Evolutionary conservation across 2,888 invertebrate genomes (phyloP), one percentile per base, ranked within the genome.

Genomic region (Agrochola litura): DNA sequence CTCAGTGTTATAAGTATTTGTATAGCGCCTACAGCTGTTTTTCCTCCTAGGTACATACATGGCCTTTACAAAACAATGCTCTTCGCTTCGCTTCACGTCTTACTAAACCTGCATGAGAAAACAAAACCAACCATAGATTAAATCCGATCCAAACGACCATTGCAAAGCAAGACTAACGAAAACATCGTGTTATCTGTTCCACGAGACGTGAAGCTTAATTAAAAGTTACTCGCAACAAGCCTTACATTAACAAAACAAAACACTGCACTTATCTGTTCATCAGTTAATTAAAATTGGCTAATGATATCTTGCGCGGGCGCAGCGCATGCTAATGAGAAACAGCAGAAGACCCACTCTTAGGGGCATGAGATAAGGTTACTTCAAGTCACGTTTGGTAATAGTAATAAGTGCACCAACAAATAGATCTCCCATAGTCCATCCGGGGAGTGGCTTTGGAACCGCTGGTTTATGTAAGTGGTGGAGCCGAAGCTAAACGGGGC

Each of bases 261-360:
- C 73, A 63, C 16, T 22, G n/a, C 56, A 54, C 67, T 63, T 86
- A 86, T 89, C 86, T 80, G 60, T 60, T 75, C 75, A 85, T 89
- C 87, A 79, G 73, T 81, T 81, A 77, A 89, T 86, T 86, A 78
- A 76, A 83, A 83, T 81, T 80, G 61, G 79, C 74, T 86, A 84
- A 86, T 83, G 88, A 86, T 68, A 76, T 77, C 76, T 63, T 81
- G 85, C 76, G 70, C 84, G n/a, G 30, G 60, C 83, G 77, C 69
- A 37, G 25, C 30, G 22, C 37, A 52, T 37, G n/a, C 10, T 58
- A 46, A 12, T 14, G 12, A 22, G 52, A 37, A 46, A 52, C 16
- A 22, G 19, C 66, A 84, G 65, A 81, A 83, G 63, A 25, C 5
- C n/a, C 49, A 72, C 14, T 81, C 6, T 41, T 68, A 37, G 54